Percentiles rank a stretch among this genome's conserved stretches.
Evolutionary conservation across 2,113 vertebrate species (phyloP).

Genomic region (Strix aluco): DNA sequence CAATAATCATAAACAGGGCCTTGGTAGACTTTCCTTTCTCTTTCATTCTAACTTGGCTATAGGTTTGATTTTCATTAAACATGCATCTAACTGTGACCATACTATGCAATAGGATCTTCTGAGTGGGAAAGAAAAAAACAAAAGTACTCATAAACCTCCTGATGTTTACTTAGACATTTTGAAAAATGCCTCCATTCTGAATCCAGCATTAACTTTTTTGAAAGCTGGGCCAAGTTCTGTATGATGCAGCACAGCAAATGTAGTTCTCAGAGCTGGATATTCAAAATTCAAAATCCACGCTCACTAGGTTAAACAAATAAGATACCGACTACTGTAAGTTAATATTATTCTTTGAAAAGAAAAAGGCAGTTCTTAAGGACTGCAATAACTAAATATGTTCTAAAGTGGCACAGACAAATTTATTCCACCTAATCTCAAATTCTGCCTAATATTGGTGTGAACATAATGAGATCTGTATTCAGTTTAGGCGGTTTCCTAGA

Average conservation of each 20-base stretch:
- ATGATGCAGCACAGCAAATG: not conserved
- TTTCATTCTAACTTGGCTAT: not conserved
- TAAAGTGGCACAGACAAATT: not conserved
- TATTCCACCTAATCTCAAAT: not conserved
- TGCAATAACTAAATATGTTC: not conserved
- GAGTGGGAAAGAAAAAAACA: not conserved
- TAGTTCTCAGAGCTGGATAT: not conserved
- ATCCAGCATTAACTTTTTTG: not conserved
- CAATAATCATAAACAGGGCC: not conserved
- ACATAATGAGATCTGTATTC: not conserved
- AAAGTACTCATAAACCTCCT: not conserved
- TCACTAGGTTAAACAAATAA: not conserved
- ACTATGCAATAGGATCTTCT: not conserved
- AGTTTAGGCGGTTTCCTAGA: not conserved
- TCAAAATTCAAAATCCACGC: not conserved
- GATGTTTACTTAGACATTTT: not conserved
- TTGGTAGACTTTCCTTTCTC: not conserved
- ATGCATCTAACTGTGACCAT: not conserved
- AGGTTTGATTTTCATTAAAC: slow-evolving; percentile 1
- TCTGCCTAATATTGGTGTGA: not conserved
- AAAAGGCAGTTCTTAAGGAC: not conserved
- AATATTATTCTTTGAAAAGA: not conserved
- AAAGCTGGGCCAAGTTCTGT: not conserved
- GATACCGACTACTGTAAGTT: not conserved
- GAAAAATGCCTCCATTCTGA: not conserved